Evolutionary conservation across 2,797 vertebrate genomes (phyloP).

Genomic region (Channallabes apus): DNA sequence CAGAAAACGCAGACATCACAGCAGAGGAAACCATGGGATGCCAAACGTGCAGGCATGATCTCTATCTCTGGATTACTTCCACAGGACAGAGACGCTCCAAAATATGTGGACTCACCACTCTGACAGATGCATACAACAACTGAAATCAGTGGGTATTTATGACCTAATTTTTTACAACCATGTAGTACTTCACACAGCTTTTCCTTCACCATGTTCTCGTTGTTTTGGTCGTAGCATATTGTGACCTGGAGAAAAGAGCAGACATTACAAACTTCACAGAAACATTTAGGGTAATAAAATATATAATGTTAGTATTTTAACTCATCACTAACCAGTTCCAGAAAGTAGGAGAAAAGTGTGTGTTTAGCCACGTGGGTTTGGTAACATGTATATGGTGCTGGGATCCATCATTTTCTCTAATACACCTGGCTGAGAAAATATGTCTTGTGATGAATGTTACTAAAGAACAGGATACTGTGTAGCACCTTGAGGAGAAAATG

Average conservation of each 20-base stretch:
- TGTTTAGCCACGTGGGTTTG: not conserved
- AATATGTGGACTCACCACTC: not conserved
- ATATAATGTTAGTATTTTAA: not conserved
- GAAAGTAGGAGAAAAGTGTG: conserved; percentile 24
- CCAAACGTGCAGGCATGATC: conserved; percentile 21
- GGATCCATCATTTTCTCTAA: accelerated
- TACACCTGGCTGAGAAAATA: not conserved
- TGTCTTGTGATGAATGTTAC: not conserved
- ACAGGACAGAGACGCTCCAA: conserved; percentile 15
- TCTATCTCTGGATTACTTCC: not conserved
- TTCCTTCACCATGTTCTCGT: accelerated
- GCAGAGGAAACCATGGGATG: not conserved
- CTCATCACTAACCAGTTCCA: conserved; percentile 8
- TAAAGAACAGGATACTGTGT: conserved; percentile 3
- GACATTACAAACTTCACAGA: not conserved
- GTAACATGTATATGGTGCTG: not conserved
- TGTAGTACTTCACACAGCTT: not conserved
- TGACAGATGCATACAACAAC: not conserved
- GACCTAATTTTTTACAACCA: not conserved
- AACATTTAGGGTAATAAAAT: not conserved
- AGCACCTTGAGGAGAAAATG: not conserved
- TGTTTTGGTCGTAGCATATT: not conserved
- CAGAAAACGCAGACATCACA: conserved; percentile 10
- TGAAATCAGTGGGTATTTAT: not conserved
- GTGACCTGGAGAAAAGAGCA: not conserved